Evolutionary conservation across 2,113 vertebrate species (phyloP).

Genomic region (Poeciliopsis turrubarensis): DNA sequence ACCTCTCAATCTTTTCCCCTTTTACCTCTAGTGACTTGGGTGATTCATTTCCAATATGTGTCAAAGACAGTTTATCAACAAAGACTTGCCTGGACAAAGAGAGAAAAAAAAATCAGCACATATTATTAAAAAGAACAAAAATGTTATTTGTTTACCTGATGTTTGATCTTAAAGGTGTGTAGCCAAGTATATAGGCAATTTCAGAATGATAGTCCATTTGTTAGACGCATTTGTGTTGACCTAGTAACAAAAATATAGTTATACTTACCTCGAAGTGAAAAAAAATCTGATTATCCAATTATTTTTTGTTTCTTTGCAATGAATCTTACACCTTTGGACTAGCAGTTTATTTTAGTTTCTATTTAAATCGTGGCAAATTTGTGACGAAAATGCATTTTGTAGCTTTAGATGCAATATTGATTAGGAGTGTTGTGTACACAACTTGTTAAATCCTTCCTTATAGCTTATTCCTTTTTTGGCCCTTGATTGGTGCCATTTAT

Average conservation of each 20-base stretch:
- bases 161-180: not conserved
- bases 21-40: not conserved
- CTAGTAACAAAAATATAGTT: not conserved
- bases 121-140: not conserved
- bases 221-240: not conserved
- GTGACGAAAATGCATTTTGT: too few species aligned
- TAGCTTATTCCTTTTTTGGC: too few species aligned
- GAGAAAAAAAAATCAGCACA: not conserved
- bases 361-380: too few species aligned
- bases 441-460: too few species aligned
- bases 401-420: too few species aligned
- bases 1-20: not conserved
- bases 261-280: not conserved
- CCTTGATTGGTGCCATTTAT: too few species aligned
- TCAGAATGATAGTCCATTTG: not conserved
- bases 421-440: too few species aligned
- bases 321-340: too few species aligned
- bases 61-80: not conserved
- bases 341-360: too few species aligned
- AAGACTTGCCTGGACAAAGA: conserved; percentile 1
- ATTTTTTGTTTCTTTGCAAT: too few species aligned
- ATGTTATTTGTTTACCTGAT: not conserved
- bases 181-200: not conserved
- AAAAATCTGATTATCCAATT: too few species aligned
- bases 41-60: conserved; percentile 9